Percentiles rank a stretch among this genome's conserved stretches.
Evolutionary conservation across 64 coral and sea anemone species (phyloP).

Genomic region (Montipora cactus): DNA sequence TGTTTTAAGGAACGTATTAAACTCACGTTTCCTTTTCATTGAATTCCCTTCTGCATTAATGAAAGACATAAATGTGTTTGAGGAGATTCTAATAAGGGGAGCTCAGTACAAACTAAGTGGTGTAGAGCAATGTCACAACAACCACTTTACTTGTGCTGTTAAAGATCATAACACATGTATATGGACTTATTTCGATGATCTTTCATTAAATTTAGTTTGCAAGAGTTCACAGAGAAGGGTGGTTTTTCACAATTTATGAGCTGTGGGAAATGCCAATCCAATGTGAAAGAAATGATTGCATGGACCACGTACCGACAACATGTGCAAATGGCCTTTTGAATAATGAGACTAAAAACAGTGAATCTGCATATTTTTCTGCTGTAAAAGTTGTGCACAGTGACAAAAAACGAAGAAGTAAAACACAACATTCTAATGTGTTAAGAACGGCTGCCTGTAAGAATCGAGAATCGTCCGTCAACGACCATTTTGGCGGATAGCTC

Average conservation of each 20-base stretch:
- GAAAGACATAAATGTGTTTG: constrained; percentile 10
- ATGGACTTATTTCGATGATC: constrained; percentile 9
- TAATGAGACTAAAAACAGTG: no score
- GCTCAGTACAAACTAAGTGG: constrained; percentile 13
- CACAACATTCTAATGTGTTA: no score
- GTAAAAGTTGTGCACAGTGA: no score
- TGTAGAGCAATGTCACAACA: not conserved
- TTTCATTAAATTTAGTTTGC: not conserved
- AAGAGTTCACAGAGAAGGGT: not conserved
- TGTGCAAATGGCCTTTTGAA: no score
- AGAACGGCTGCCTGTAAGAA: no score
- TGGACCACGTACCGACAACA: no score
- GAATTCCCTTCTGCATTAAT: constrained; percentile 22
- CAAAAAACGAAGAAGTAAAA: no score
- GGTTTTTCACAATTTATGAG: constrained; percentile 25
- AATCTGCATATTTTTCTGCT: no score
- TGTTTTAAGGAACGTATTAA: constrained; percentile 25
- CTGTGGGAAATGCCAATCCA: not conserved
- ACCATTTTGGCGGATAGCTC: no score
- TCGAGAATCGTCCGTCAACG: no score
- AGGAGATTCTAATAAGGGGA: not conserved
- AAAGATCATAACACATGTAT: not conserved
- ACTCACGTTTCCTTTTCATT: constrained; percentile 37
- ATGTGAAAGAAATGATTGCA: not conserved
- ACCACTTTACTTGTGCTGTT: constrained; percentile 8